These are phyloP conservation scores for Diorhabda sublineata DNA, from an alignment of 1,140 invertebrate species.

Conservation along the genomic window DNA sequence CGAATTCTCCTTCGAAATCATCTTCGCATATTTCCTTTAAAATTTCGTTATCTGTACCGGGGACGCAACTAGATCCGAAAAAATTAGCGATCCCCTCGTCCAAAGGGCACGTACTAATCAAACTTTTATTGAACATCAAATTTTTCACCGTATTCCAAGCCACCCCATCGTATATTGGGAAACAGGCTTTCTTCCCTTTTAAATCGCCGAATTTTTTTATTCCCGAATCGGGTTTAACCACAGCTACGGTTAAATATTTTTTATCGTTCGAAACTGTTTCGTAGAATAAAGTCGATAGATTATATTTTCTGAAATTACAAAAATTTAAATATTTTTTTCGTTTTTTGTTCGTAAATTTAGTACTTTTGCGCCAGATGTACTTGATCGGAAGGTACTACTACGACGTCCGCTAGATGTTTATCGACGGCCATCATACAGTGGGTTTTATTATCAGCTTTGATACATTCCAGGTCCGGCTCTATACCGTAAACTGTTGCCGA, in stretches of 20 bases:
- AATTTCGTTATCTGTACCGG: constrained; percentile 40
- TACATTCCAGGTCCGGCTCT: constrained; percentile 67
- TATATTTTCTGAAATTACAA: constrained; percentile 48
- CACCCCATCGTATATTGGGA: constrained; percentile 62
- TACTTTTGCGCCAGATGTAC: constrained; percentile 54
- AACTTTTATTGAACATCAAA: constrained; percentile 49
- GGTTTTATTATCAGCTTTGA: constrained; percentile 49
- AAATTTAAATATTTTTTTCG: neutral
- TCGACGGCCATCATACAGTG: constrained; percentile 65
- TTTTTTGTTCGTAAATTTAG: neutral
- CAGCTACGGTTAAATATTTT: constrained; percentile 62
- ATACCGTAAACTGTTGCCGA: constrained; percentile 66
- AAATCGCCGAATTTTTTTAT: constrained; percentile 59
- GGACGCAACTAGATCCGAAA: constrained; percentile 60
- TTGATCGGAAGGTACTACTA: constrained; percentile 57
- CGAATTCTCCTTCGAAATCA: constrained; percentile 51
- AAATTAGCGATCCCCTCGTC: constrained; percentile 52
- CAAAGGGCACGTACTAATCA: constrained; percentile 47
- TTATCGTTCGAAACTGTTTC: constrained; percentile 58
- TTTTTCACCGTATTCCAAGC: constrained; percentile 61
- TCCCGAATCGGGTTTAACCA: constrained; percentile 60
- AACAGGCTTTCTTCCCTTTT: constrained; percentile 64
- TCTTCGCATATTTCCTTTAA: constrained; percentile 28
- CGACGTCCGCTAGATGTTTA: constrained; percentile 59
- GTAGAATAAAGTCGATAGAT: constrained; percentile 62